Conservation (phyloP, 1,140 invertebrate species). For the Thaumetopoea pityocampa region DNA sequence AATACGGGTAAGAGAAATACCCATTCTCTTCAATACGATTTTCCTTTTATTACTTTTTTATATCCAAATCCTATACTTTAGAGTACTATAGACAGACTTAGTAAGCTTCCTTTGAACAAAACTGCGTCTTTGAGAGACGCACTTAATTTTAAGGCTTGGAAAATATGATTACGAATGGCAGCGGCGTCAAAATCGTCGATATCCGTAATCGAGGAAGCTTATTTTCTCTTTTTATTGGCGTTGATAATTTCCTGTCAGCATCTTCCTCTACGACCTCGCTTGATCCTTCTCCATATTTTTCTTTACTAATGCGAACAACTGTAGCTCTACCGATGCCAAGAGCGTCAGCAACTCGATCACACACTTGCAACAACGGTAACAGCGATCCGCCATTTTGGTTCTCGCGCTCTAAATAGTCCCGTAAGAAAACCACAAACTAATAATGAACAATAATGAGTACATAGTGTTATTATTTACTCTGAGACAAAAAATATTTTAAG, state of each 20-base stretch:
- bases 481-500: too few species aligned
- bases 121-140: slow-evolving; percentile 16
- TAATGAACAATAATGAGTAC: too few species aligned
- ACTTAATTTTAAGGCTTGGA: slow-evolving; percentile 19
- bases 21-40: slow-evolving; percentile 21
- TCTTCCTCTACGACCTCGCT: not conserved
- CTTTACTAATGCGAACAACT: slow-evolving; percentile 10
- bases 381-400: too few species aligned
- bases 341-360: too few species aligned
- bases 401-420: too few species aligned
- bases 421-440: too few species aligned
- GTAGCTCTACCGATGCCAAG: too few species aligned
- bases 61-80: too few species aligned
- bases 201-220: slow-evolving; percentile 4
- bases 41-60: slow-evolving; percentile 29
- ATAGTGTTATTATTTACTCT: too few species aligned
- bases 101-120: too few species aligned
- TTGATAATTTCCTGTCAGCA: not conserved
- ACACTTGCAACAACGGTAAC: too few species aligned
- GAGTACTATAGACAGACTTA: too few species aligned
- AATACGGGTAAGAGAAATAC: slow-evolving; percentile 12
- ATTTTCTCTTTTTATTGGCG: slow-evolving; percentile 11
- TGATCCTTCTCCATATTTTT: slow-evolving; percentile 12
- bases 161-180: slow-evolving; percentile 25
- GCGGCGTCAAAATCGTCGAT: slow-evolving; percentile 21